Evolutionary conservation across 2,113 vertebrate species (phyloP).

Genomic region (Egretta garzetta): DNA sequence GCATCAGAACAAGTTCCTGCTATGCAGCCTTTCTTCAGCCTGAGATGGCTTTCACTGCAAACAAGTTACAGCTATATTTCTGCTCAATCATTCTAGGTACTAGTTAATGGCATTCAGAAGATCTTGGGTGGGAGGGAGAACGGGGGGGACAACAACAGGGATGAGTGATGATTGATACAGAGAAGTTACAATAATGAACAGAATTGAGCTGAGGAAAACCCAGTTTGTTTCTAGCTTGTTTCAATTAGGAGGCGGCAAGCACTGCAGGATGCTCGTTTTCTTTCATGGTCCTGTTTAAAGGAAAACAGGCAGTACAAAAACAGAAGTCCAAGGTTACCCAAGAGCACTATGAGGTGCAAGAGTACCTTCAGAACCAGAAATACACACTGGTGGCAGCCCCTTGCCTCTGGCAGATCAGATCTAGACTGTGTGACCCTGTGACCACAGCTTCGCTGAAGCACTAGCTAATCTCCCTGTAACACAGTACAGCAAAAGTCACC

Average conservation of each 20-base stretch:
- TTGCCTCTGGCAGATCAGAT: neutral
- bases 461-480: neutral
- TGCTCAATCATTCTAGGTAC: neutral
- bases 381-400: neutral
- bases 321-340: neutral
- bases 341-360: neutral
- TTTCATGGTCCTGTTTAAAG: neutral
- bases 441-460: neutral
- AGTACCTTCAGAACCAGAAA: neutral
- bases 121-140: neutral
- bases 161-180: neutral
- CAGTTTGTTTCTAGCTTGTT: neutral
- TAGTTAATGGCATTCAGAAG: neutral
- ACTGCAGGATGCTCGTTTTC: neutral
- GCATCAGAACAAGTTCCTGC: neutral
- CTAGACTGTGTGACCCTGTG: neutral
- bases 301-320: neutral
- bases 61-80: neutral
- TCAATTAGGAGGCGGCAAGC: neutral
- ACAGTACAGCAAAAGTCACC: neutral
- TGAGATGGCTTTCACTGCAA: too few species aligned
- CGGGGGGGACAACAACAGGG: too few species aligned
- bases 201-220: neutral
- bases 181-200: neutral
- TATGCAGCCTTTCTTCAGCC: neutral